These are phyloP conservation scores for Garra rufa DNA, from an alignment of 2,113 vertebrate genomes.

Conservation along the genomic window DNA sequence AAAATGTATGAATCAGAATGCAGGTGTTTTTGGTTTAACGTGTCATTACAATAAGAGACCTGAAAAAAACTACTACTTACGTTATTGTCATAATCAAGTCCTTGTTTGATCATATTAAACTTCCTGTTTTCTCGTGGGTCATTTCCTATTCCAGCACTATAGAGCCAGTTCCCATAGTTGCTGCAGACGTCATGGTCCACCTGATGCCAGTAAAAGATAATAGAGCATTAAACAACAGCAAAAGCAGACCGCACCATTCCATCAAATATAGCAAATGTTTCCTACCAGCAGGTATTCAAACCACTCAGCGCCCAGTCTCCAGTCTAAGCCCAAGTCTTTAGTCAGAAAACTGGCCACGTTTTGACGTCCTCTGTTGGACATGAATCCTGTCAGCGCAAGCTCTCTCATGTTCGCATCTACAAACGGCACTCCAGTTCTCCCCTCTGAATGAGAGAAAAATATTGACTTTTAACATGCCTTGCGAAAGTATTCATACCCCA, in stretches of 20 bases:
- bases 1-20: not conserved
- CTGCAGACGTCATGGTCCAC: constrained; percentile 82
- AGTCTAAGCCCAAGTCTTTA: constrained; percentile 84
- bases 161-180: constrained; percentile 86
- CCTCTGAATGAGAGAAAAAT: constrained; percentile 68
- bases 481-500: too few relatives aligned
- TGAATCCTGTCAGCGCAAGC: constrained; percentile 79
- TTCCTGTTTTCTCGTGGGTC: constrained; percentile 83
- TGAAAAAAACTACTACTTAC: constrained; percentile 62
- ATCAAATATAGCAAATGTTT: not conserved
- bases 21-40: not conserved
- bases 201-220: constrained; percentile 58
- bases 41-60: not conserved
- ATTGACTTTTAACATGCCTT: not conserved
- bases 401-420: constrained; percentile 87
- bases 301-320: constrained; percentile 86
- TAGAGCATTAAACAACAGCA: not conserved
- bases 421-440: constrained; percentile 83
- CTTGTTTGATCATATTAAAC: constrained; percentile 86
- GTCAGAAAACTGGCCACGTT: constrained; percentile 86
- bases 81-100: constrained; percentile 78
- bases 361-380: constrained; percentile 84
- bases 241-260: not conserved
- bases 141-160: constrained; percentile 82
- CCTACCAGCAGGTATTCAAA: constrained; percentile 82